phyloP scores from a whole-genome alignment of 2,888 invertebrate species.

The Rotaria magnacalcarata region DNA sequence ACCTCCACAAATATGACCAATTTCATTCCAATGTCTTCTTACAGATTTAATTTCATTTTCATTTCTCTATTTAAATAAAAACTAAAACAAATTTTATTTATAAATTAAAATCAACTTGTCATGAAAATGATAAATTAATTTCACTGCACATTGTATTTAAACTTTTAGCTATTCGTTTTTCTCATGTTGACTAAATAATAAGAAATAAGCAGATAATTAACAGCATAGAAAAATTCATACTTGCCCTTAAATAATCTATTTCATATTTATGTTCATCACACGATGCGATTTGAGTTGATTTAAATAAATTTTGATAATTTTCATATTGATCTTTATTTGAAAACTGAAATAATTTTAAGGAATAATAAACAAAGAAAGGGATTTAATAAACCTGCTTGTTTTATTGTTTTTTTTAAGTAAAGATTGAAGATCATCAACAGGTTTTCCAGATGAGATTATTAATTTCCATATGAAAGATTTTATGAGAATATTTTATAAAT shows the following conservation, averaged over 20 bases:
- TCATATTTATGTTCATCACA: slow-evolving; percentile 1
- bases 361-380: neutral
- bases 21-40: slow-evolving; percentile 79
- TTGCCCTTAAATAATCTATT: slow-evolving; percentile 41
- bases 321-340: neutral
- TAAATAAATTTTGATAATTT: neutral
- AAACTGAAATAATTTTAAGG: too few relatives aligned
- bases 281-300: neutral
- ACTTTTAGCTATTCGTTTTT: slow-evolving; percentile 85
- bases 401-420: neutral
- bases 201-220: too few relatives aligned
- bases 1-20: slow-evolving; percentile 84
- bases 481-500: neutral
- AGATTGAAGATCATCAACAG: neutral
- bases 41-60: slow-evolving; percentile 77
- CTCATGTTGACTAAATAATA: slow-evolving; percentile 66
- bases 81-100: neutral
- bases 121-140: slow-evolving; percentile 71
- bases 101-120: slow-evolving; percentile 52
- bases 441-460: slow-evolving; percentile 27
- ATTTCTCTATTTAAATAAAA: slow-evolving; percentile 63
- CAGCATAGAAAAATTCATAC: neutral
- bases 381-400: neutral
- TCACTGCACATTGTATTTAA: slow-evolving; percentile 90
- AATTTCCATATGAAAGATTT: neutral